Conservation (phyloP, 2,888 invertebrate species). For the Cheilosia grossa region DNA sequence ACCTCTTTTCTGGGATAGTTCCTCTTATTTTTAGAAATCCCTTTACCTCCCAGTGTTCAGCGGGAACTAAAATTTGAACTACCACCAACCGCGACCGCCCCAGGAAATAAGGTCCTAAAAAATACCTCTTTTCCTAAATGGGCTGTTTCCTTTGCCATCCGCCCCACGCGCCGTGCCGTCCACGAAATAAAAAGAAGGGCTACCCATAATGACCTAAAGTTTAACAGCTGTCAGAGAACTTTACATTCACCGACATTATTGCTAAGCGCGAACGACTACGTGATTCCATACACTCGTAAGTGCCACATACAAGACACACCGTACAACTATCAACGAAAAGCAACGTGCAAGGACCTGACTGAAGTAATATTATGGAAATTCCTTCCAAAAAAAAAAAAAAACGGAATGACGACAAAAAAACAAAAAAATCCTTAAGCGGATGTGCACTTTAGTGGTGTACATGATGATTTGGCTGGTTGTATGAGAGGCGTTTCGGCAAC, state of each 20-base stretch:
- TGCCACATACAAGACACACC: conserved; percentile 24
- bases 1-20: conserved; percentile 14
- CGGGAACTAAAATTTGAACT: conserved; percentile 61
- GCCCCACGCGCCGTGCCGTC: too few species aligned
- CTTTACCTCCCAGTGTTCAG: conserved; percentile 6
- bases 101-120: conserved; percentile 62
- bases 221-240: conserved; percentile 74
- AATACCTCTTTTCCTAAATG: conserved; percentile 50
- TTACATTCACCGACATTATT: conserved; percentile 73
- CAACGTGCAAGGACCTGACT: conserved; percentile 59
- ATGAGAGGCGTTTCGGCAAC: conserved; percentile 4
- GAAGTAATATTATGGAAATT: conserved; percentile 73
- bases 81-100: conserved; percentile 61
- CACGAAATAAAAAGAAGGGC: conserved; percentile 4
- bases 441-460: conserved; percentile 68
- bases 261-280: conserved; percentile 73
- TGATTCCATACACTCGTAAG: conserved; percentile 69
- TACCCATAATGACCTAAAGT: conserved; percentile 73
- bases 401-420: conserved; percentile 31
- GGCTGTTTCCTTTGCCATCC: conserved; percentile 33
- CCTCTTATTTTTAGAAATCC: not conserved
- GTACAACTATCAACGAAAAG: conserved; percentile 57
- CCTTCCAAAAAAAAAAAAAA: conserved; percentile 21
- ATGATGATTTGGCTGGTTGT: conserved; percentile 63
- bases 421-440: conserved; percentile 65